Evolutionary conservation across 2,888 invertebrate genomes (phyloP).

Genomic region (Molorchus minor): DNA sequence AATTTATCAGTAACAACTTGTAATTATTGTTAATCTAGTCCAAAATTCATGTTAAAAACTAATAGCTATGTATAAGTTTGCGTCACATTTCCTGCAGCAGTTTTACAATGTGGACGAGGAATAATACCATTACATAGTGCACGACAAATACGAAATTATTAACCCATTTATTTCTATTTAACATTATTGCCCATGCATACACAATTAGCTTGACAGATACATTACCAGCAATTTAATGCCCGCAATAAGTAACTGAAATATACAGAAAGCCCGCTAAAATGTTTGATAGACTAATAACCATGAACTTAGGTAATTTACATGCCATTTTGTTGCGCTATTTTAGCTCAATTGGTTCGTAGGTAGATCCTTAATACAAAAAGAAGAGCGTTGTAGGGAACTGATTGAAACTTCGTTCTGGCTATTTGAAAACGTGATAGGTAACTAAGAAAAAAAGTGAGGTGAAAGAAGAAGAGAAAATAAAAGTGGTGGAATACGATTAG

Average conservation of each 20-base stretch:
- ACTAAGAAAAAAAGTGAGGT: no score
- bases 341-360: no score
- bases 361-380: no score
- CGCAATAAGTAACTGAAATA: constrained; percentile 11
- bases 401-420: no score
- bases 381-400: no score
- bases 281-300: constrained; percentile 2
- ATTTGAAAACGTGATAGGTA: no score
- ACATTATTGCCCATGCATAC: background rate
- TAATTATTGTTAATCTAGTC: no score
- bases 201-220: background rate
- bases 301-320: background rate
- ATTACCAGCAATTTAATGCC: background rate
- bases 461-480: no score
- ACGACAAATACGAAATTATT: constrained; percentile 12
- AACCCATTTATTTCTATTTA: constrained; percentile 16
- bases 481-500: no score
- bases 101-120: background rate
- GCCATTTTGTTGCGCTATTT: constrained; percentile 6
- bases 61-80: background rate
- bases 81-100: background rate
- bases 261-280: constrained; percentile 1
- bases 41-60: background rate
- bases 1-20: no score
- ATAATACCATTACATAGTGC: background rate